A percentile compares a stretch with the other conserved stretches of the same genome.
These are phyloP conservation scores for Zoanthus solanderi DNA, from an alignment of 92 coral and sea anemone species.

Conservation along the genomic window DNA sequence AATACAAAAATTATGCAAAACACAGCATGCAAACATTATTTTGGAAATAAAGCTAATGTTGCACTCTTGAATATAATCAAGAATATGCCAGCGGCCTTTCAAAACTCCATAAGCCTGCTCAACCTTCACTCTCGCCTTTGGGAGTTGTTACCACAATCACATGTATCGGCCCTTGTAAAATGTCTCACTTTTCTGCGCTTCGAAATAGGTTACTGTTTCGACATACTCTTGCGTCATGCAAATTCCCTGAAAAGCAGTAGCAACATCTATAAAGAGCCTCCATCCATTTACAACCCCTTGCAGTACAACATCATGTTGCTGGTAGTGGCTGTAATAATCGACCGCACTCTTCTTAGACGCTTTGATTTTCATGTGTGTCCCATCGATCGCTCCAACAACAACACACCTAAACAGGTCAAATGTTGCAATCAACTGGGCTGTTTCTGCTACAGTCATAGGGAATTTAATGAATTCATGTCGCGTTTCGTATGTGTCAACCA, in stretches of 20 bases:
- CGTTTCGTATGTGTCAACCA: constrained; percentile 21
- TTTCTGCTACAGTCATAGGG: constrained; percentile 33
- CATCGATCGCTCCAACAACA: constrained; percentile 61
- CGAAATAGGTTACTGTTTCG: constrained; percentile 55
- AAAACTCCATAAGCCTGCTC: constrained; percentile 14
- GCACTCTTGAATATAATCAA: constrained; percentile 2
- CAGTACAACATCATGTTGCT: constrained; percentile 58
- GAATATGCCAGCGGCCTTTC: constrained; percentile 17
- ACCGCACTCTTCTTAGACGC: constrained; percentile 66
- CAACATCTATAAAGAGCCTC: constrained; percentile 58
- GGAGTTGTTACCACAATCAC: constrained; percentile 36
- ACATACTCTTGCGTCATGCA: constrained; percentile 59
- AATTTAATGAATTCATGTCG: constrained; percentile 6
- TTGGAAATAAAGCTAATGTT: neutral
- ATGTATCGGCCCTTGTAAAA: constrained; percentile 56
- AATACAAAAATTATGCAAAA: constrained; percentile 12
- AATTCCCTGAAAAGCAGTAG: constrained; percentile 56
- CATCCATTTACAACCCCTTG: constrained; percentile 66
- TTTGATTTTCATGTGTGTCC: constrained; percentile 59
- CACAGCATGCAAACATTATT: neutral
- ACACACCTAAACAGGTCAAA: constrained; percentile 14
- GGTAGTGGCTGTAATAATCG: constrained; percentile 64
- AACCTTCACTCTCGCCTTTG: constrained; percentile 17
- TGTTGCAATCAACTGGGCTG: constrained; percentile 27
- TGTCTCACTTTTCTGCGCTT: constrained; percentile 61